phyloP scores from a whole-genome alignment of 2,797 vertebrate species.

The Eulemur albifrons region DNA sequence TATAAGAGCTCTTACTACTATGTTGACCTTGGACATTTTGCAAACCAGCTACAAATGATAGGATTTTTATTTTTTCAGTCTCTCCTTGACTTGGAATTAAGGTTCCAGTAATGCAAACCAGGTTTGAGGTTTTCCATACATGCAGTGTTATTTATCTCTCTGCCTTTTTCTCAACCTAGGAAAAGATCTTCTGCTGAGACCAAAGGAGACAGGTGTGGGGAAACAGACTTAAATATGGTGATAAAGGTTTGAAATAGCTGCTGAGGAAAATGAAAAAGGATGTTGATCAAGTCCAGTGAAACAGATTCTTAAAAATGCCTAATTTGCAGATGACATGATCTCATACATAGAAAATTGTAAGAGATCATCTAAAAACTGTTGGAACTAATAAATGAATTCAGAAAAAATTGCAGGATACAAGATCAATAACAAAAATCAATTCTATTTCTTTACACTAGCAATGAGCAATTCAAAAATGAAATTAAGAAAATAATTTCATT shows the following conservation, averaged over 20 bases:
- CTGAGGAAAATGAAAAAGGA: not conserved
- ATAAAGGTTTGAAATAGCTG: not conserved
- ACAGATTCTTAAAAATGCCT: not conserved
- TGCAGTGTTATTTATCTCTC: not conserved
- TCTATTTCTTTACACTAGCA: not conserved
- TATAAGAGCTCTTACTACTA: not conserved
- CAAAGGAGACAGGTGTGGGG: not conserved
- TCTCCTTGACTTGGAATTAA: not conserved
- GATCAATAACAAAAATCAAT: not conserved
- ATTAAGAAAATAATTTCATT: too few relatives aligned
- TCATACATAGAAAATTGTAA: not conserved
- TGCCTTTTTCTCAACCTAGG: not conserved
- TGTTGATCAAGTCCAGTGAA: not conserved
- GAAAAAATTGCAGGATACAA: not conserved
- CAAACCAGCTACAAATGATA: not conserved
- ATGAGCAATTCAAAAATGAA: too few relatives aligned
- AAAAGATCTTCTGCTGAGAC: not conserved
- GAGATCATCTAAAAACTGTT: not conserved
- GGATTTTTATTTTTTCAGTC: not conserved
- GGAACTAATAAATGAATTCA: not conserved
- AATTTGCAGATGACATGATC: not conserved
- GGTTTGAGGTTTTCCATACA: not conserved
- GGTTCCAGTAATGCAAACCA: not conserved
- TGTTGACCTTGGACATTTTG: not conserved
- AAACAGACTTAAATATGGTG: not conserved